These are phyloP conservation scores for Dolichopus griseipennis DNA, from an alignment of 2,888 invertebrate species.

Conservation along the genomic window DNA sequence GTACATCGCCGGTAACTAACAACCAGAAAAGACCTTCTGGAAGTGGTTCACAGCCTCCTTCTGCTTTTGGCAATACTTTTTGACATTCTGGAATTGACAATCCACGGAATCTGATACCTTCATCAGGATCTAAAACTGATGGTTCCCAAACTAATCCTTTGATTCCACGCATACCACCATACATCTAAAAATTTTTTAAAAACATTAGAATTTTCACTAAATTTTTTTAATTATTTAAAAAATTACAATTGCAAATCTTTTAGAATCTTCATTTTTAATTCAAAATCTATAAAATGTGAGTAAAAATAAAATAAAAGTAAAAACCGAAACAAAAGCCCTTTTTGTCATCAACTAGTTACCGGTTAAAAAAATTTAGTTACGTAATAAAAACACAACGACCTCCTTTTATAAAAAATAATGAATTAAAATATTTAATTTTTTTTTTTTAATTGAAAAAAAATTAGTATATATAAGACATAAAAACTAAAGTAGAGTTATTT, in stretches of 20 bases:
- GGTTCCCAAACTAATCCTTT: slow-evolving; percentile 88
- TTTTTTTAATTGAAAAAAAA: neutral
- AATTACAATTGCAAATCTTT: too few relatives aligned
- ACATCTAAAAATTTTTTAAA: slow-evolving; percentile 45
- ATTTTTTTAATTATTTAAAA: too few relatives aligned
- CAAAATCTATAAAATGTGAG: too few relatives aligned
- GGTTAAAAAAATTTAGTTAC: neutral
- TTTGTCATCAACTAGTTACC: too few relatives aligned
- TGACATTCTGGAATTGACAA: slow-evolving; percentile 89
- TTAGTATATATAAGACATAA: neutral
- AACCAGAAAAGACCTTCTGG: slow-evolving; percentile 95
- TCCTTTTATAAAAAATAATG: neutral
- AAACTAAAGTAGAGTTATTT: neutral
- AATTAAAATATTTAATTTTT: neutral
- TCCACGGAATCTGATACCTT: slow-evolving; percentile 88
- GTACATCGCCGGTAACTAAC: slow-evolving; percentile 79
- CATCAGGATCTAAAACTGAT: slow-evolving; percentile 84
- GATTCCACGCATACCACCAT: slow-evolving; percentile 92
- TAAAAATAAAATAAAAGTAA: too few relatives aligned
- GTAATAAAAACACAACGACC: neutral
- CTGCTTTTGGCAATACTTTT: slow-evolving; percentile 72
- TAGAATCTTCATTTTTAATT: too few relatives aligned
- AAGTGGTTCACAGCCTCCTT: slow-evolving; percentile 70
- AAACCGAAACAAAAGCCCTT: too few relatives aligned
- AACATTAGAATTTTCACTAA: neutral